These are phyloP conservation scores for Strix aluco DNA, from an alignment of 2,113 vertebrate genomes.

Conservation along the genomic window DNA sequence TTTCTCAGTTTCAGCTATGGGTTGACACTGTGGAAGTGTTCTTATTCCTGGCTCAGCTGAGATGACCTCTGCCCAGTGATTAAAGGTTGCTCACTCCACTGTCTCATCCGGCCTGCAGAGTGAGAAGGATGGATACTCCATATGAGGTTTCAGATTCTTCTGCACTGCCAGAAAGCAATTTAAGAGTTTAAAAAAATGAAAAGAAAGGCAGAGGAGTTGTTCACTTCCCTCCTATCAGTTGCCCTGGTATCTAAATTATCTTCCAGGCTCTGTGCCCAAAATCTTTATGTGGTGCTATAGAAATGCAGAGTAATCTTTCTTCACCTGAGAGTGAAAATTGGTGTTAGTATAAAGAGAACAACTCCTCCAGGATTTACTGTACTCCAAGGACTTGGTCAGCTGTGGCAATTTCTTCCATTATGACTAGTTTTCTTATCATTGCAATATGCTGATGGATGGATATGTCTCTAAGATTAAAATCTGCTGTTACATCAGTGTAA, in stretches of 20 bases:
- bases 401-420: conserved; percentile 20
- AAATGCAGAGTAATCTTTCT: conserved; percentile 25
- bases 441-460: not conserved
- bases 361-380: not conserved
- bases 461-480: conserved; percentile 31
- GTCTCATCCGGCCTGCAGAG: not conserved
- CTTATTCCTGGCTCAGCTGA: not conserved
- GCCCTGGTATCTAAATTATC: conserved; percentile 7
- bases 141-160: not conserved
- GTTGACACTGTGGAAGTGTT: not conserved
- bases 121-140: not conserved
- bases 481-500: not conserved
- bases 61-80: not conserved
- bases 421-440: not conserved
- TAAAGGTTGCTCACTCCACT: not conserved
- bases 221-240: not conserved
- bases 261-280: conserved; percentile 29
- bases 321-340: not conserved
- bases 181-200: not conserved
- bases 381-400: conserved; percentile 12
- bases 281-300: not conserved
- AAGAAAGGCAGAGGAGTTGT: not conserved
- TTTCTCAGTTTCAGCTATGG: not conserved
- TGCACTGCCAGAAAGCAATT: not conserved
- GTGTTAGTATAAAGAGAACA: conserved; percentile 14